Conservation (phyloP, 2,888 invertebrate species). For the Petrolisthes manimaculis region DNA sequence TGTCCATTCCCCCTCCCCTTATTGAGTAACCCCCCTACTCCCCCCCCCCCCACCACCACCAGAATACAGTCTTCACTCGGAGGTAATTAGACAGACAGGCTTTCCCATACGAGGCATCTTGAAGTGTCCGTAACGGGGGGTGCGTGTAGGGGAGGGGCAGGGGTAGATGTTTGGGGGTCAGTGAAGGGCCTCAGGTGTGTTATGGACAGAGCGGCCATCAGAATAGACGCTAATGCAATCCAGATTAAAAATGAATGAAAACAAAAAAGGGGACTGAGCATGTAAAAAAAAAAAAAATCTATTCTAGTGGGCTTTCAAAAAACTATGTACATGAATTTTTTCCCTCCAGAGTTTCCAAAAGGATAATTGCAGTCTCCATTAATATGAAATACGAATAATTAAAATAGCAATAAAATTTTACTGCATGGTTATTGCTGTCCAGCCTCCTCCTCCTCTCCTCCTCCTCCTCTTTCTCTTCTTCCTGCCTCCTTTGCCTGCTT, state of each 20-base stretch:
- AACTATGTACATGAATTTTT: slow-evolving; percentile 41
- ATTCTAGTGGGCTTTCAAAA: slow-evolving; percentile 31
- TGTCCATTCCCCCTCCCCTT: too few species aligned
- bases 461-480: background rate
- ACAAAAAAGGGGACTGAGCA: too few species aligned
- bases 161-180: background rate
- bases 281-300: background rate
- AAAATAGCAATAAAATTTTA: slow-evolving; percentile 51
- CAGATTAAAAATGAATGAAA: background rate
- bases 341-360: slow-evolving; percentile 48
- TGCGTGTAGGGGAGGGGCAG: background rate
- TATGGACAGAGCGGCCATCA: background rate
- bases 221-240: slow-evolving; percentile 20
- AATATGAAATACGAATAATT: slow-evolving; percentile 58
- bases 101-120: background rate
- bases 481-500: background rate
- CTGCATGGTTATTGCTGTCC: slow-evolving; percentile 50
- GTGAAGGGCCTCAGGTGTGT: slow-evolving; percentile 12
- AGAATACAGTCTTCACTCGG: slow-evolving; percentile 47
- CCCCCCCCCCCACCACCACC: too few species aligned
- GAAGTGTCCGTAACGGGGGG: background rate
- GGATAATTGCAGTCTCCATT: slow-evolving; percentile 57
- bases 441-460: slow-evolving; percentile 33
- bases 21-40: background rate
- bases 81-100: slow-evolving; percentile 37